A percentile compares a stretch with the other conserved stretches of the same genome.
These are phyloP conservation scores for Leptinotarsa juncta DNA, from an alignment of 2,888 invertebrate genomes.

Conservation along the genomic window DNA sequence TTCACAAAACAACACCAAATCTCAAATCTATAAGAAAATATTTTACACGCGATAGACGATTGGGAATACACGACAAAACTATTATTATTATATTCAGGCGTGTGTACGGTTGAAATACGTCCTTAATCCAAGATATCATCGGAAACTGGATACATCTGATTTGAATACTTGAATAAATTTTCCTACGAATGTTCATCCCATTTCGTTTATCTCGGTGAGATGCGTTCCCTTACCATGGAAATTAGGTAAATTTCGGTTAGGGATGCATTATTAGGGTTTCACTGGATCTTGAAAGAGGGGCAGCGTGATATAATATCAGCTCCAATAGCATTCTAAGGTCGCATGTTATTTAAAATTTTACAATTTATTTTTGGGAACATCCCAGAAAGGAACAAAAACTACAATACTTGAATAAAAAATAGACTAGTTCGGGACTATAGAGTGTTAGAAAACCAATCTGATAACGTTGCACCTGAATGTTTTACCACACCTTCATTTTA, in stretches of 20 bases:
- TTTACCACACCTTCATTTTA: too few species aligned
- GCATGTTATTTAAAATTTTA: neutral
- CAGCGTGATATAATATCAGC: neutral
- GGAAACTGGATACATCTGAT: neutral
- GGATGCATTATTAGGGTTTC: neutral
- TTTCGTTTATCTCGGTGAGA: neutral
- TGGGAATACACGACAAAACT: conserved; percentile 45
- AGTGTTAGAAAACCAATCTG: too few species aligned
- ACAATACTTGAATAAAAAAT: too few species aligned
- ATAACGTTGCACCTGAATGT: too few species aligned
- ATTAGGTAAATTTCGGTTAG: neutral
- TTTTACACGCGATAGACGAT: conserved; percentile 59
- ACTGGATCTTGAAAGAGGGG: neutral
- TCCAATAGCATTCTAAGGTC: neutral
- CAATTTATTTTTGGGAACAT: neutral
- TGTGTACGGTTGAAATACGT: conserved; percentile 14
- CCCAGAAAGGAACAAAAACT: too few species aligned
- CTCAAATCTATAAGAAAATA: conserved; percentile 58
- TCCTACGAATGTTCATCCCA: neutral
- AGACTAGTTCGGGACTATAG: too few species aligned
- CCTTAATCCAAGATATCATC: conserved; percentile 1
- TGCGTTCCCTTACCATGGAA: neutral
- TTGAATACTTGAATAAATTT: conserved; percentile 11
- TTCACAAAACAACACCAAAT: conserved; percentile 62
- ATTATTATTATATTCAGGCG: conserved; percentile 25